Evolutionary conservation across 2,797 vertebrate species (phyloP).

Genomic region (Chelonia mydas): DNA sequence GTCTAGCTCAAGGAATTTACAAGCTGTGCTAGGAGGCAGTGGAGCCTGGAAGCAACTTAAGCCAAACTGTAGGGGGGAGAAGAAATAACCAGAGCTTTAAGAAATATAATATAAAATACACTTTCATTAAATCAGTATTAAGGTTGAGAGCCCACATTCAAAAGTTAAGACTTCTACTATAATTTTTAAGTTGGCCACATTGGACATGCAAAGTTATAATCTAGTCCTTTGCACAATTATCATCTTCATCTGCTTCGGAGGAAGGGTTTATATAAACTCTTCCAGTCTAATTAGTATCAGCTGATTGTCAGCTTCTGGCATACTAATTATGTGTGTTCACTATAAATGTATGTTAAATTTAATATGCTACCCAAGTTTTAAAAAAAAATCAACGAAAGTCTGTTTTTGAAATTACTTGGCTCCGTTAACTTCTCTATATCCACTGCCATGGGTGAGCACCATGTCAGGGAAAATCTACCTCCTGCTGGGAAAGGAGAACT

Average conservation of each 20-base stretch:
- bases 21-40: rapidly evolving
- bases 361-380: constrained; percentile 11
- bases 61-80: background rate
- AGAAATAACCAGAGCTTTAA: background rate
- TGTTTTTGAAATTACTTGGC: constrained; percentile 50
- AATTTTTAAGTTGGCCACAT: constrained; percentile 31
- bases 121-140: background rate
- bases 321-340: constrained; percentile 60
- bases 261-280: constrained; percentile 62
- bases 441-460: constrained; percentile 22
- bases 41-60: background rate
- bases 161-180: constrained; percentile 28
- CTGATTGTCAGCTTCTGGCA: constrained; percentile 66
- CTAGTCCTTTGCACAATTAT: constrained; percentile 29
- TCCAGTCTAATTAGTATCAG: constrained; percentile 67
- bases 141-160: constrained; percentile 5
- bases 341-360: constrained; percentile 51
- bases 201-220: constrained; percentile 1
- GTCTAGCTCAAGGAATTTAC: background rate
- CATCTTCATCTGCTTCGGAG: constrained; percentile 46
- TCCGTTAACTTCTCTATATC: background rate
- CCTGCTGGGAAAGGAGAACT: constrained; percentile 71
- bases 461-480: constrained; percentile 55
- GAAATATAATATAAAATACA: constrained; percentile 12
- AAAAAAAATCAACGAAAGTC: constrained; percentile 34